Evolutionary conservation across 2,113 vertebrate genomes (phyloP).

Genomic region (Dolichotis patagonum): DNA sequence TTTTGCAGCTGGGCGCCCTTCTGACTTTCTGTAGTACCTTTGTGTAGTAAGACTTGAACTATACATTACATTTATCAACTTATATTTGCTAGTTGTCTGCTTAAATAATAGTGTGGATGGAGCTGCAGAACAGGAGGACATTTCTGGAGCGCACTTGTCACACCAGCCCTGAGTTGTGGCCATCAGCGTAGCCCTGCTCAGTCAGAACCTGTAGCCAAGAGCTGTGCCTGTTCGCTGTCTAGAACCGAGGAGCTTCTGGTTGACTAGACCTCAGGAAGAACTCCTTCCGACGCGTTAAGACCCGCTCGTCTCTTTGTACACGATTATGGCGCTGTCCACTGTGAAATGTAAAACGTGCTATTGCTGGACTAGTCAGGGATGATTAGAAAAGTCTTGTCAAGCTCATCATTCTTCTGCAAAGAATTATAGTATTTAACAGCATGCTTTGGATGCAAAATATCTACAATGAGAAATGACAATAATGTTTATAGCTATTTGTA

Average conservation of each 20-base stretch:
- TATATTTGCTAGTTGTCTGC: neutral
- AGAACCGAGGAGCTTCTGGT: fast-evolving
- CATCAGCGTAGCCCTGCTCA: neutral
- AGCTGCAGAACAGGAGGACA: fast-evolving
- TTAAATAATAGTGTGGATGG: neutral
- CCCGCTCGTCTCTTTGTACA: fast-evolving
- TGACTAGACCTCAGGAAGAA: neutral
- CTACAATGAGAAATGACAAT: neutral
- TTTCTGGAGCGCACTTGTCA: neutral
- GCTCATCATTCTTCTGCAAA: neutral
- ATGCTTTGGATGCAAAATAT: neutral
- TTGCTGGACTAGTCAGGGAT: fast-evolving
- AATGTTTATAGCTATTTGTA: no score
- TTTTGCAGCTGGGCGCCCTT: neutral
- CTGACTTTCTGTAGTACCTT: neutral
- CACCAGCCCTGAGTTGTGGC: neutral
- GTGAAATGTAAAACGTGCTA: fast-evolving
- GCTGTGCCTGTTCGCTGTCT: fast-evolving
- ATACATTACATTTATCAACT: neutral
- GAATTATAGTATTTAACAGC: neutral
- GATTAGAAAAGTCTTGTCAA: neutral
- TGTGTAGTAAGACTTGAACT: neutral
- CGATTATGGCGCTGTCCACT: fast-evolving
- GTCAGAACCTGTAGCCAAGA: neutral
- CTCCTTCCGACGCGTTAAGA: no score